These are phyloP conservation scores for Sinocyclocheilus maitianheensis DNA, from an alignment of 2,113 vertebrate species.

Conservation along the genomic window DNA sequence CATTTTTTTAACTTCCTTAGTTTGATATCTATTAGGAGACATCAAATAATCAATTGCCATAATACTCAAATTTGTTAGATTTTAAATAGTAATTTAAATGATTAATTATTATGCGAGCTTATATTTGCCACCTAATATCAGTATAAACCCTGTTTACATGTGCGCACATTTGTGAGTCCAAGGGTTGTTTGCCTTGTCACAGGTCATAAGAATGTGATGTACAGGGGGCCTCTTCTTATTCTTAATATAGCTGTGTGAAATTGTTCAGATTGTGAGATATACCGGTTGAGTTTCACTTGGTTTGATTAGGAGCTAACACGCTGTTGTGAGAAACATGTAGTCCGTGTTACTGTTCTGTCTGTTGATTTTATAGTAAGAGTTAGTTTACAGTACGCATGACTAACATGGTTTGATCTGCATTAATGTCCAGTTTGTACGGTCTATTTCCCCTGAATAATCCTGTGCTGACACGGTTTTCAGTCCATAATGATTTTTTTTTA, in stretches of 20 bases:
- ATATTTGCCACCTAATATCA: background rate
- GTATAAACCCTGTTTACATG: background rate
- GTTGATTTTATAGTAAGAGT: background rate
- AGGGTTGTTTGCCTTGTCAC: background rate
- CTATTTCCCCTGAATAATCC: background rate
- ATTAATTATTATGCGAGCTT: background rate
- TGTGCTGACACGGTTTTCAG: background rate
- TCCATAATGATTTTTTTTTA: background rate
- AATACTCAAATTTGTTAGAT: too few species aligned
- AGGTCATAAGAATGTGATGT: conserved; percentile 25
- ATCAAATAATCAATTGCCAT: background rate
- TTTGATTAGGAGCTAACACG: conserved; percentile 1
- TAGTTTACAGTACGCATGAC: background rate
- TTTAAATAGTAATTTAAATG: too few species aligned
- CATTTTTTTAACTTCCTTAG: background rate
- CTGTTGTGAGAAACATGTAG: background rate
- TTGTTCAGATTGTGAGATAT: background rate
- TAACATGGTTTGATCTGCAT: background rate
- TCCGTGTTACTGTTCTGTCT: background rate
- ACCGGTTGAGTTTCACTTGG: background rate
- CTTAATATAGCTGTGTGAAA: conserved; percentile 30
- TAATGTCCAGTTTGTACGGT: background rate
- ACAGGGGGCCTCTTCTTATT: conserved; percentile 1
- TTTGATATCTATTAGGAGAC: background rate
- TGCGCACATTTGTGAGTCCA: background rate